Base-by-base conservation (phyloP, 2,113 vertebrate genomes). In the Orycteropus afer region DNA sequence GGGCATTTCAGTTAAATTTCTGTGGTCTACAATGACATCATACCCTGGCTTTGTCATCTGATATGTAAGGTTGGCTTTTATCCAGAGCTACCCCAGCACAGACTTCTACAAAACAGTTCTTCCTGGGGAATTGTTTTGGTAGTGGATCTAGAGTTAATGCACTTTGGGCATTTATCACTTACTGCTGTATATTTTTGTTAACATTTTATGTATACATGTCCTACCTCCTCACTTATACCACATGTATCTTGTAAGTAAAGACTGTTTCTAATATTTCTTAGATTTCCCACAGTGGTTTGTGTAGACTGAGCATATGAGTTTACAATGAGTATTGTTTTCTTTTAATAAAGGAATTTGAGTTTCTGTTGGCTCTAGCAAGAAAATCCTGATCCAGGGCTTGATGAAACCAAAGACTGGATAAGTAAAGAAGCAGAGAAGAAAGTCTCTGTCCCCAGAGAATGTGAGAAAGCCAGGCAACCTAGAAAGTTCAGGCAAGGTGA, bases 161-260 rank as follows among this genome's bases (percentile, higher is more conserved):
- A 87, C 17, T 37, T 77, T 73, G 40, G 29, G 78, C 77, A 90
- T 17, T 49, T 49, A 77, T 65, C 42, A 55, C 40, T 88, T 84
- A 57, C 53, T 87, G 53, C 45, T 90, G 63, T 82, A 42, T 83
- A 55, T 82, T 55, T 92, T 32, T 83, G 61, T 71, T 51, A 71
- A 87, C 69, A 93, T 42, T 80, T 93, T 83, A 29, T 13, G 61
- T 86, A 32, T 25, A 94, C 29, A 17, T 87, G 88, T 65, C 34
- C 45, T 78, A 42, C 51, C 76, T 87, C 11, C 49, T 82, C 9
- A 13, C 12, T 82, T 82, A 90, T 40, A 53, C 32, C 61, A 53
- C 17, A 32, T 37, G 32, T 40, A 82, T 86, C 90, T 90, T 79
- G 71, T 37, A 83, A 86, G 40, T 73, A 83, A 87, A 83, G 55